phyloP scores from a whole-genome alignment of 2,888 invertebrate genomes.

The Baccha elongata region DNA sequence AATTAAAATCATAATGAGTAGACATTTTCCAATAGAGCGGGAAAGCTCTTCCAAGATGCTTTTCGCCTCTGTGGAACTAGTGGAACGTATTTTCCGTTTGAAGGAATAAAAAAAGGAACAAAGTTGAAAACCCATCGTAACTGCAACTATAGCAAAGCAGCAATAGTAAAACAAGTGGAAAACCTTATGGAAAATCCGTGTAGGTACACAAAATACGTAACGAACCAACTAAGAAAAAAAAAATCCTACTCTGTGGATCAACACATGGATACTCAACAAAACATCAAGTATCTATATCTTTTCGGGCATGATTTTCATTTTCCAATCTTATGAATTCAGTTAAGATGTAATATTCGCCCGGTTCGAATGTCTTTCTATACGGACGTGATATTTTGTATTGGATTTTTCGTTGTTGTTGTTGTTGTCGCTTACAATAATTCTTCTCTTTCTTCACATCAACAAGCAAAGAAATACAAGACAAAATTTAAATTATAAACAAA shows the following conservation, averaged over 20 bases:
- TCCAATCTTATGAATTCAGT: conserved; percentile 77
- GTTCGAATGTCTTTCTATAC: conserved; percentile 80
- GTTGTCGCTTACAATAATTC: conserved; percentile 25
- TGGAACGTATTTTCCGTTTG: conserved; percentile 60
- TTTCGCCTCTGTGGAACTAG: conserved; percentile 56
- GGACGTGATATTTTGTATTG: conserved; percentile 55
- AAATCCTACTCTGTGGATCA: conserved; percentile 67
- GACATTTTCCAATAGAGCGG: conserved; percentile 40
- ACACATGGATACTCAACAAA: conserved; percentile 68
- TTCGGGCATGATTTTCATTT: conserved; percentile 68
- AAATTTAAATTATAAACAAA: conserved; percentile 19
- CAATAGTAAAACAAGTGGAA: conserved; percentile 47
- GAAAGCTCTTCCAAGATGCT: conserved; percentile 57
- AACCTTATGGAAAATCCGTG: conserved; percentile 41
- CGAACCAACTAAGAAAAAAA: conserved; percentile 13
- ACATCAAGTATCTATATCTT: conserved; percentile 72
- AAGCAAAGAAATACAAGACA: background rate
- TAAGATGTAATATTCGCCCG: conserved; percentile 81
- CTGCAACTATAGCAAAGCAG: conserved; percentile 33
- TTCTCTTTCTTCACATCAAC: conserved; percentile 25
- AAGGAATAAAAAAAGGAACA: background rate
- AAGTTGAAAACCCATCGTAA: conserved; percentile 25
- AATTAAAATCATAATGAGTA: conserved; percentile 13
- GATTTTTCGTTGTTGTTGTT: conserved; percentile 12
- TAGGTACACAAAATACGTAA: conserved; percentile 31